These are phyloP conservation scores for Balearica regulorum DNA, from an alignment of 2,797 vertebrate species.

Conservation along the genomic window DNA sequence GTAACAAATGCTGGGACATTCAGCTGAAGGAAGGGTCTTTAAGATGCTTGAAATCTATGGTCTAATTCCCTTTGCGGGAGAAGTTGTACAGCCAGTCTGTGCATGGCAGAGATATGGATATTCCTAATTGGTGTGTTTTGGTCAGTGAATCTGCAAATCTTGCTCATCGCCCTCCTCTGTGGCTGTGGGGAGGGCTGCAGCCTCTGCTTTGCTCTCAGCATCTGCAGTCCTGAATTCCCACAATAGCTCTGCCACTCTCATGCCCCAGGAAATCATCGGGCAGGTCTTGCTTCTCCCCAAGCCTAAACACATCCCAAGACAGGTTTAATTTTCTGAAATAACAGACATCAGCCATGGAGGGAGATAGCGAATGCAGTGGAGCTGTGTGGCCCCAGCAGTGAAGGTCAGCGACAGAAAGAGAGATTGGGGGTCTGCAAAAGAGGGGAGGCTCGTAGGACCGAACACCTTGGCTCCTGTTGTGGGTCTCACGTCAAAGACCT, in stretches of 20 bases:
- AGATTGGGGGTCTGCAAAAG: fast-evolving
- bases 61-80: background rate
- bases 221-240: background rate
- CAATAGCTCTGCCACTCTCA: background rate
- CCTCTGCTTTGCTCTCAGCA: background rate
- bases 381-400: background rate
- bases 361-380: fast-evolving
- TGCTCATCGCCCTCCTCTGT: fast-evolving
- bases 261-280: background rate
- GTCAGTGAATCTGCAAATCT: too few relatives aligned
- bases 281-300: background rate
- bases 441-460: fast-evolving
- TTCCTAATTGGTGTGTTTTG: background rate
- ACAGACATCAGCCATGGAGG: fast-evolving
- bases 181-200: background rate
- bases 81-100: background rate
- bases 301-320: background rate
- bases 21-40: background rate
- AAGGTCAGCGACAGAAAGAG: background rate
- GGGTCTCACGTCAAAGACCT: background rate
- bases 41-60: background rate
- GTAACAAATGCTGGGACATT: background rate
- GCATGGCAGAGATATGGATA: fast-evolving
- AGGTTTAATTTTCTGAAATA: background rate
- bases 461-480: fast-evolving